phyloP scores from a whole-genome alignment of 2,113 vertebrate genomes.

The Cochlearius cochlearius region DNA sequence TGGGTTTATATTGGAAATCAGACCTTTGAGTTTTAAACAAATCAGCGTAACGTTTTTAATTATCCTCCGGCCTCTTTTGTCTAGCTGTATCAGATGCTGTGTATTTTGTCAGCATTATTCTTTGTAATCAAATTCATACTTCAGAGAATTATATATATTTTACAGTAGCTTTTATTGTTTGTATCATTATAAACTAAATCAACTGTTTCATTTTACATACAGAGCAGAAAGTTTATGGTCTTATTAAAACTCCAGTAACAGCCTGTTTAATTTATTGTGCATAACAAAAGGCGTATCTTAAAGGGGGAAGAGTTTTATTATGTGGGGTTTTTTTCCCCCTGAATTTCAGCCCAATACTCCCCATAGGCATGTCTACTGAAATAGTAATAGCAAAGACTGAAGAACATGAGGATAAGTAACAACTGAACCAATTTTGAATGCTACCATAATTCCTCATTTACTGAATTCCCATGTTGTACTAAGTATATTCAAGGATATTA shows the following conservation, averaged over 20 bases:
- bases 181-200: neutral
- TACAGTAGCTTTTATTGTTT: neutral
- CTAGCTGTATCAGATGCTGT: neutral
- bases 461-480: neutral
- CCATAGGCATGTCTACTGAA: neutral
- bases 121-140: conserved; percentile 4
- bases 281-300: neutral
- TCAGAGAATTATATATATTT: neutral
- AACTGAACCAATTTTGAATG: neutral
- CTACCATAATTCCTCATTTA: neutral
- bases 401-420: neutral
- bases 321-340: no score
- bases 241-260: neutral
- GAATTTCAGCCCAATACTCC: neutral
- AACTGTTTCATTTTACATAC: neutral
- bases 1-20: neutral
- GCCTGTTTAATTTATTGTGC: neutral
- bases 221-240: conserved; percentile 10
- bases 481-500: neutral
- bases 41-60: neutral
- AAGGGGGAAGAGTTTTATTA: neutral
- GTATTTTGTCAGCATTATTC: neutral
- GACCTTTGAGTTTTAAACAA: neutral
- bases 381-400: neutral
- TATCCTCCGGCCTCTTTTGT: neutral